Evolutionary conservation across 2,113 vertebrate genomes (phyloP).

Genomic region (Stomatorhinus ivindoensis): DNA sequence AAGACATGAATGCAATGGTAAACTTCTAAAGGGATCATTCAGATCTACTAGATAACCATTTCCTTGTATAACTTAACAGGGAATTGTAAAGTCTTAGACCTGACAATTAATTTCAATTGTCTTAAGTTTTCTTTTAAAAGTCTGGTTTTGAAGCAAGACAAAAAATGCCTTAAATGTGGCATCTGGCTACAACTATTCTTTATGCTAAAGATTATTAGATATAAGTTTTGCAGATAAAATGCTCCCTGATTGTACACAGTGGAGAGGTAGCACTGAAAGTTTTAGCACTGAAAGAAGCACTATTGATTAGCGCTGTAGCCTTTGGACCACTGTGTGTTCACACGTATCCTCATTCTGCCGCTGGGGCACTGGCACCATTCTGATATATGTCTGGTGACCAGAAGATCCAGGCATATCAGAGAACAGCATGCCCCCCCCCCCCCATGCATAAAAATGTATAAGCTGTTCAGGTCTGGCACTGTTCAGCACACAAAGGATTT

Average conservation of each 20-base stretch:
- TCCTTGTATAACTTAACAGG: not conserved
- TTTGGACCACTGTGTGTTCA: slow-evolving; percentile 1
- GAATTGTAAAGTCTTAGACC: not conserved
- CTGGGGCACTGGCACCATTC: slow-evolving; percentile 5
- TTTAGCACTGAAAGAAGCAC: slow-evolving; percentile 10
- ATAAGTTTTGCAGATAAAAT: not conserved
- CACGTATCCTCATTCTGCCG: slow-evolving; percentile 30
- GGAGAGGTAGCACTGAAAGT: not conserved
- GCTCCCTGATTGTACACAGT: not conserved
- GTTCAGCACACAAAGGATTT: not conserved
- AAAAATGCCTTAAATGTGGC: slow-evolving; percentile 2
- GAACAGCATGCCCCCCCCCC: slow-evolving; percentile 22
- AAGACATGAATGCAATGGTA: slow-evolving; percentile 25
- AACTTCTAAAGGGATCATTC: slow-evolving; percentile 14
- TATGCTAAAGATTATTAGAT: slow-evolving; percentile 3
- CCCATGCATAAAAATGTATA: not conserved
- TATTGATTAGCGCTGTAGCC: slow-evolving; percentile 27
- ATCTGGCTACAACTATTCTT: slow-evolving; percentile 4
- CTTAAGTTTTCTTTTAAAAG: not conserved
- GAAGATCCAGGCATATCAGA: not conserved
- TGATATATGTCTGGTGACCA: slow-evolving; percentile 19
- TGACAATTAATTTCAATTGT: slow-evolving; percentile 5
- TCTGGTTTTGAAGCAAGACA: not conserved
- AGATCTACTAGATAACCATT: not conserved
- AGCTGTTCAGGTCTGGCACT: slow-evolving; percentile 6